Conservation (phyloP, 2,113 vertebrate species). For the Ammodramus savannarum region DNA sequence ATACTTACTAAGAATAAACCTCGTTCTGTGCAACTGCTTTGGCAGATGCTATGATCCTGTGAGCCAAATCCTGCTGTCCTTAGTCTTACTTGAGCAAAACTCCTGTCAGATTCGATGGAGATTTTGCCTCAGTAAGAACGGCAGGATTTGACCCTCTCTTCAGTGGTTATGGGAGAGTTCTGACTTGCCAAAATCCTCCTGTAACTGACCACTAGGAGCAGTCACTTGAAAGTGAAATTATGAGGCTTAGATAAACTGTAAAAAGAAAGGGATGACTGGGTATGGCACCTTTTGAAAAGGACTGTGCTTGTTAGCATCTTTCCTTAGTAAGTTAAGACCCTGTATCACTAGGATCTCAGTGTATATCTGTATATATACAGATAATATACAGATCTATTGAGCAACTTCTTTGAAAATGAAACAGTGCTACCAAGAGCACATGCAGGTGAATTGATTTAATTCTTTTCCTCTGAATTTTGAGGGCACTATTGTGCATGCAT, state of each 20-base stretch:
- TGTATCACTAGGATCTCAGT: not conserved
- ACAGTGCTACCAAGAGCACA: not conserved
- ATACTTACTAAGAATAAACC: constrained; percentile 71
- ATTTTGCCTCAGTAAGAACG: constrained; percentile 24
- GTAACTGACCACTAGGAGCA: not conserved
- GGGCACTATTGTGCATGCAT: not conserved
- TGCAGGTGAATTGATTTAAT: not conserved
- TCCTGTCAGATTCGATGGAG: constrained; percentile 59
- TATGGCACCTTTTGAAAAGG: not conserved
- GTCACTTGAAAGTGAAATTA: not conserved
- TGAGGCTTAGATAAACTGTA: not conserved
- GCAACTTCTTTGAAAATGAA: not conserved
- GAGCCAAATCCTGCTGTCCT: constrained; percentile 70
- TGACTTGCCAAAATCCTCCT: not conserved
- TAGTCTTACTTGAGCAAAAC: constrained; percentile 63
- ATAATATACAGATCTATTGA: not conserved
- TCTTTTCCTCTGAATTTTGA: not conserved
- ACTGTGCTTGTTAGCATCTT: not conserved
- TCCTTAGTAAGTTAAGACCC: not conserved
- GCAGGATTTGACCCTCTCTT: constrained; percentile 50
- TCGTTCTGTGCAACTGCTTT: constrained; percentile 65
- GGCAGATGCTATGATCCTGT: constrained; percentile 62
- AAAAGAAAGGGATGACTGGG: not conserved
- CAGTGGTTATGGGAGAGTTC: not conserved
- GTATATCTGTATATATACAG: too few relatives aligned